Conservation (phyloP, 64 coral and sea anemone genomes). For the Acropora yongei region DNA sequence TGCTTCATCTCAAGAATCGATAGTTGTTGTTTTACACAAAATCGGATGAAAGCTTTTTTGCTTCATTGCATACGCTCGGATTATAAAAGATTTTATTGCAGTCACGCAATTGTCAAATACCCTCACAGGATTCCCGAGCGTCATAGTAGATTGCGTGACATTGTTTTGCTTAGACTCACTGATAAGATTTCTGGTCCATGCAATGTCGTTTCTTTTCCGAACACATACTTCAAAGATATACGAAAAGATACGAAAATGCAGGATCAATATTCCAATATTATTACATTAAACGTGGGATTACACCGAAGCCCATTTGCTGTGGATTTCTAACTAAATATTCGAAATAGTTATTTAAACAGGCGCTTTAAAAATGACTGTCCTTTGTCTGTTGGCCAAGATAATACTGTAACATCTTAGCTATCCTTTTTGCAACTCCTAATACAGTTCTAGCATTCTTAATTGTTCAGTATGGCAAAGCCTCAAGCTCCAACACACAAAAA, state of each 20-base stretch:
- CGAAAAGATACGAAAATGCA: neutral
- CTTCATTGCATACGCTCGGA: neutral
- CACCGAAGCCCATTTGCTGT: neutral
- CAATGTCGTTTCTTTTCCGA: neutral
- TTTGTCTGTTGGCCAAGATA: neutral
- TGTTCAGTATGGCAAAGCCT: neutral
- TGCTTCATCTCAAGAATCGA: too few species aligned
- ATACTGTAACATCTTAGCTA: constrained; percentile 3
- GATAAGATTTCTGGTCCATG: neutral
- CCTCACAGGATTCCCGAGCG: too few species aligned
- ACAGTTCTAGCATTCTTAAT: neutral
- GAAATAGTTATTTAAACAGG: neutral
- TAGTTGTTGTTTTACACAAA: too few species aligned
- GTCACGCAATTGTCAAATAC: too few species aligned
- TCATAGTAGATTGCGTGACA: constrained; percentile 5
- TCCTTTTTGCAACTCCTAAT: neutral
- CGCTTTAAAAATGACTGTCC: neutral
- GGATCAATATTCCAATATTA: neutral
- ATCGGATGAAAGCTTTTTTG: neutral
- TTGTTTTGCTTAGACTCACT: neutral
- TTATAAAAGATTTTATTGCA: neutral
- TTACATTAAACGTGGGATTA: neutral
- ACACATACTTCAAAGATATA: neutral
- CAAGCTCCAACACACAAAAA: neutral
- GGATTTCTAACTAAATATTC: neutral